Conservation (phyloP, 2,797 vertebrate genomes). For the Neosalanx taihuensis region DNA sequence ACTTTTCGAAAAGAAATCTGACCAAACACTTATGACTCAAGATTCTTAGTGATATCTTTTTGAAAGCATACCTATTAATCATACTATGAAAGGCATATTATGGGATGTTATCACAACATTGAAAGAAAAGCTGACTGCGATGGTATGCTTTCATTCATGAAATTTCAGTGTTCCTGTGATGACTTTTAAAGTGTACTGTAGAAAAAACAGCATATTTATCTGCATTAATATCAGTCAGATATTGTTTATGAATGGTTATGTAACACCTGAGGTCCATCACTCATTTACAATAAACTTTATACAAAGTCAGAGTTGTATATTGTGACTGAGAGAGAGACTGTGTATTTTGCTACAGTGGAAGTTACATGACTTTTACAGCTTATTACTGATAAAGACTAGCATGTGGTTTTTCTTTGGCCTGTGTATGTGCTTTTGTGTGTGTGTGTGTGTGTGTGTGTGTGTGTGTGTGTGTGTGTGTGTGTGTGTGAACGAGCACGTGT, state of each 20-base stretch:
- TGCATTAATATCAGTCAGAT: conserved; percentile 21
- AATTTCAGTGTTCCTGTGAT: conserved; percentile 29
- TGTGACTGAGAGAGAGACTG: conserved; percentile 26
- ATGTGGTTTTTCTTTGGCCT: neutral
- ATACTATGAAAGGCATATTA: conserved; percentile 25
- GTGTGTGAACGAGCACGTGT: neutral
- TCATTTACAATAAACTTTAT: conserved; percentile 23
- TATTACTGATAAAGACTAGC: conserved; percentile 44
- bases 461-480: conserved; percentile 31
- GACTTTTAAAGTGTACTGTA: conserved; percentile 11
- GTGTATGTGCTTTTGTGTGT: conserved; percentile 24
- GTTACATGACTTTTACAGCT: conserved; percentile 32
- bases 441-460: conserved; percentile 34
- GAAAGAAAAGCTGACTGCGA: neutral
- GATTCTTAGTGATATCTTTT: neutral
- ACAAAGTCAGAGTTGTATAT: conserved; percentile 38
- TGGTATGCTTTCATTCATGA: conserved; percentile 24
- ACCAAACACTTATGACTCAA: conserved; percentile 26
- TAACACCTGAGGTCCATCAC: conserved; percentile 28
- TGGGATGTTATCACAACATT: conserved; percentile 2
- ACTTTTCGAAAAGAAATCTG: neutral
- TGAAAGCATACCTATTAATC: no score
- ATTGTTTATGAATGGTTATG: conserved; percentile 29
- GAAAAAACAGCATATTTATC: conserved; percentile 3
- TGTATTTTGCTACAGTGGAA: conserved; percentile 32